A percentile compares a stretch with the other conserved stretches of the same genome.
Evolutionary conservation across 2,888 invertebrate species (phyloP).

Genomic region (Mesorhabditis belari): DNA sequence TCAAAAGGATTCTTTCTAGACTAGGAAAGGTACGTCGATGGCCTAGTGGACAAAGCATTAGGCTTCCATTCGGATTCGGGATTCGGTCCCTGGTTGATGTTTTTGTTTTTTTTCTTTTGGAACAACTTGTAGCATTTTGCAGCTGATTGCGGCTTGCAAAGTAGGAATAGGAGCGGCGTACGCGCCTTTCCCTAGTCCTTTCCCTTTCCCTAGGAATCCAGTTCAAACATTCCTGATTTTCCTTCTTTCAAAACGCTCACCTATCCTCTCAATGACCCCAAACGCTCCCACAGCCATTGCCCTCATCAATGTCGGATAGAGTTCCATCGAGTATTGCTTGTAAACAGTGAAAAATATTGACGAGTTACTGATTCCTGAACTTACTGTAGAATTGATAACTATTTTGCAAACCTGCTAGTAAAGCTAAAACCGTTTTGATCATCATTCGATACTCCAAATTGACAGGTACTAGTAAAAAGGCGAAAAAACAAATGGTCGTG

Average conservation of each 20-base stretch:
- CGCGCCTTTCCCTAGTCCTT: too few species aligned
- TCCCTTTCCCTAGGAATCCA: too few species aligned
- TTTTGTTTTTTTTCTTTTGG: too few species aligned
- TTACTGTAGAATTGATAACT: neutral
- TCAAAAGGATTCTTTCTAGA: too few species aligned
- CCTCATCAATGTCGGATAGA: constrained; percentile 33
- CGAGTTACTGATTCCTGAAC: constrained; percentile 27
- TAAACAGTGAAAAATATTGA: constrained; percentile 31
- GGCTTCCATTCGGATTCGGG: too few species aligned
- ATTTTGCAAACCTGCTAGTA: neutral
- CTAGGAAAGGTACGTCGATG: too few species aligned
- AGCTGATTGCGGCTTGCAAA: too few species aligned
- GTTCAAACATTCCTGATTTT: too few species aligned
- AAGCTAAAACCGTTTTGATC: neutral
- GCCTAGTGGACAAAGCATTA: too few species aligned
- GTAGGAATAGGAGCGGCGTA: too few species aligned
- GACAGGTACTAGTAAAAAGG: constrained; percentile 8
- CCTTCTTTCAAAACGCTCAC: constrained; percentile 5
- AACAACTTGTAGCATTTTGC: too few species aligned
- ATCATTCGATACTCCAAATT: neutral
- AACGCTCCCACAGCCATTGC: constrained; percentile 15
- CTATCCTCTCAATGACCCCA: constrained; percentile 8
- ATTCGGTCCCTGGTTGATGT: too few species aligned
- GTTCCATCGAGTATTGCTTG: constrained; percentile 35
- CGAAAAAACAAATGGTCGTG: constrained; percentile 16